Percentiles rank a stretch among this genome's conserved stretches.
Evolutionary conservation across 92 coral and sea anemone species (phyloP).

Genomic region (Anthopleura xanthogrammica): DNA sequence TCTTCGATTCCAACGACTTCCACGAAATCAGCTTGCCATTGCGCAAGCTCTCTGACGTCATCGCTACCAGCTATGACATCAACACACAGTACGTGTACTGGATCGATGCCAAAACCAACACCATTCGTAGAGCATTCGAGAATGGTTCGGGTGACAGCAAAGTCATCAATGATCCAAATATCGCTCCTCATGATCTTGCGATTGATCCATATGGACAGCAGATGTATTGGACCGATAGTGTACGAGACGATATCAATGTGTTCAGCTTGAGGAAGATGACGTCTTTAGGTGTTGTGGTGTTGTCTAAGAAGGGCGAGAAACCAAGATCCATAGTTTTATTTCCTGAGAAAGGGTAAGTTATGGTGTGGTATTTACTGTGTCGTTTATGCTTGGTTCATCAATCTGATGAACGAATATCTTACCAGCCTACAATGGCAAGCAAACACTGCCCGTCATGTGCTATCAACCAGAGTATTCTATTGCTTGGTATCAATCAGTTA

Average conservation of each 20-base stretch:
- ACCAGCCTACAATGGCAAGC: no score
- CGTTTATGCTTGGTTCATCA: no score
- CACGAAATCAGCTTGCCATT: conserved; percentile 77
- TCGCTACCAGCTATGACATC: conserved; percentile 79
- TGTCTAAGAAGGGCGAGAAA: conserved; percentile 25
- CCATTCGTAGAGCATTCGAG: conserved; percentile 59
- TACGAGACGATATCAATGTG: conserved; percentile 68
- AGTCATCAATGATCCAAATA: conserved; percentile 27
- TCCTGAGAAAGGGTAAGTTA: conserved; percentile 90
- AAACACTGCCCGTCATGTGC: no score
- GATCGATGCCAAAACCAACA: conserved; percentile 55
- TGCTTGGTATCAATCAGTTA: no score
- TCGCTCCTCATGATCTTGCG: conserved; percentile 76
- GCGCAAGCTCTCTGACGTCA: conserved; percentile 49
- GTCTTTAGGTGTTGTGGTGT: conserved; percentile 53
- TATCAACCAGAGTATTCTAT: no score
- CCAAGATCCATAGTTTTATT: conserved; percentile 81
- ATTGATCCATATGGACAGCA: conserved; percentile 89
- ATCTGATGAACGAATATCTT: no score
- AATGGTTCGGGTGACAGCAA: conserved; percentile 58
- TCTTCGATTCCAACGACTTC: conserved; percentile 74
- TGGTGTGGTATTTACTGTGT: no score
- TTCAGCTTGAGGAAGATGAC: conserved; percentile 61
- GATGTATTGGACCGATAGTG: conserved; percentile 85
- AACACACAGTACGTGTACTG: conserved; percentile 80